Conservation (phyloP, 2,888 invertebrate species). For the Taphrorychus bicolor region DNA sequence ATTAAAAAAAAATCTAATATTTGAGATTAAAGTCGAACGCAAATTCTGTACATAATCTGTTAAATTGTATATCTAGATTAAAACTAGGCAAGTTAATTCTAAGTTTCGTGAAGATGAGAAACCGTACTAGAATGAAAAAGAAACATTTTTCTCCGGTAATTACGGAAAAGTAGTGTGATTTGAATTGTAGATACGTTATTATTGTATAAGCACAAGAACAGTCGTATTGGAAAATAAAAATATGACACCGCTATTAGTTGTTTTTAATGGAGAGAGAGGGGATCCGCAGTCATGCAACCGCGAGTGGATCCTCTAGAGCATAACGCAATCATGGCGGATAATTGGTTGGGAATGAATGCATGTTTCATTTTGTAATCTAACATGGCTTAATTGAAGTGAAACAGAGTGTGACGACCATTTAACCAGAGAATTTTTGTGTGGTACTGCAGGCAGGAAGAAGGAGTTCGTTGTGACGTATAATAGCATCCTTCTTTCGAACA, state of each 20-base stretch:
- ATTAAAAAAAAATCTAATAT: too few relatives aligned
- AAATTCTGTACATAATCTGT: constrained; percentile 10
- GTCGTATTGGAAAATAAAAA: constrained; percentile 54
- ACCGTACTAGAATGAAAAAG: constrained; percentile 42
- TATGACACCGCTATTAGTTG: constrained; percentile 53
- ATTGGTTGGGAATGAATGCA: background rate
- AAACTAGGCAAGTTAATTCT: constrained; percentile 10
- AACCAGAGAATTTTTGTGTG: background rate
- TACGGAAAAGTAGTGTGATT: constrained; percentile 57
- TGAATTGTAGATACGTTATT: constrained; percentile 59
- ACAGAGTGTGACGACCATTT: background rate
- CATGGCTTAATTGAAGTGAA: background rate
- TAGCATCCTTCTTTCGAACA: too few relatives aligned
- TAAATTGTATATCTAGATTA: constrained; percentile 8
- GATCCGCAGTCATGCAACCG: constrained; percentile 32
- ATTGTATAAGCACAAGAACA: constrained; percentile 58
- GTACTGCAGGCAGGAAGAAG: background rate
- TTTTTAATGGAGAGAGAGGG: constrained; percentile 50
- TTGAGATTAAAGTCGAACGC: too few relatives aligned
- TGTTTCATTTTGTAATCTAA: background rate
- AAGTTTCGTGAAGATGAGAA: constrained; percentile 33
- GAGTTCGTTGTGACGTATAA: too few relatives aligned
- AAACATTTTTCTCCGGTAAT: constrained; percentile 44
- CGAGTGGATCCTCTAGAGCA: constrained; percentile 18
- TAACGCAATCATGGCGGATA: constrained; percentile 15